phyloP scores from a whole-genome alignment of 2,888 invertebrate genomes.

The Dryadula phaetusa region DNA sequence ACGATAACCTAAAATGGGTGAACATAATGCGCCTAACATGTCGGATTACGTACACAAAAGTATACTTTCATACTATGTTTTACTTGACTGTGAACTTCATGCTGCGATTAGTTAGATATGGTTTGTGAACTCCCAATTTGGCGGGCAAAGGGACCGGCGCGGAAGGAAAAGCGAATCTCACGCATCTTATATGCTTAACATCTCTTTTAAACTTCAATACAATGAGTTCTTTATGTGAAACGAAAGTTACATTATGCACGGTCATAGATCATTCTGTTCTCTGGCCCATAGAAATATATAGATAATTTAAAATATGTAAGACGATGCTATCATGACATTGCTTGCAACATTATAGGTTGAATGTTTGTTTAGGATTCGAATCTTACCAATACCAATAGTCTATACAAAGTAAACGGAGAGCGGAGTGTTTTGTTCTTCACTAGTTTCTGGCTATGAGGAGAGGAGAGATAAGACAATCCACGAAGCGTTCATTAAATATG shows the following conservation, averaged over 20 bases:
- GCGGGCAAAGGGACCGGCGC: slow-evolving; percentile 41
- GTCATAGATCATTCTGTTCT: slow-evolving; percentile 11
- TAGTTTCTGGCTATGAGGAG: too few species aligned
- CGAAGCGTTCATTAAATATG: not conserved
- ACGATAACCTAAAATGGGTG: slow-evolving; percentile 63
- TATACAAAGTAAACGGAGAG: too few species aligned
- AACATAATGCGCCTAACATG: slow-evolving; percentile 46
- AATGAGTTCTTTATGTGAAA: slow-evolving; percentile 20
- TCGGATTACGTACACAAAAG: slow-evolving; percentile 36
- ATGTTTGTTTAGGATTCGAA: not conserved
- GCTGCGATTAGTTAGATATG: slow-evolving; percentile 10
- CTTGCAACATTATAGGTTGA: too few species aligned
- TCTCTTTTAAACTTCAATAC: slow-evolving; percentile 39
- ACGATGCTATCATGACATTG: not conserved
- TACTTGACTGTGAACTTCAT: slow-evolving; percentile 26
- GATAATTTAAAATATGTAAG: not conserved
- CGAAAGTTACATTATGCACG: slow-evolving; percentile 26
- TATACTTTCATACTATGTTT: slow-evolving; percentile 2
- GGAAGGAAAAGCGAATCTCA: slow-evolving; percentile 39
- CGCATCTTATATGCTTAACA: slow-evolving; percentile 38
- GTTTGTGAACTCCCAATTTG: slow-evolving; percentile 17
- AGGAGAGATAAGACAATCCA: not conserved
- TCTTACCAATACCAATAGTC: too few species aligned
- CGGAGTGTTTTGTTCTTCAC: too few species aligned
- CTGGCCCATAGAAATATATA: slow-evolving; percentile 13